Percentiles rank a stretch among this genome's conserved stretches.
These are phyloP conservation scores for Euplexia lucipara DNA, from an alignment of 2,888 invertebrate species.

Conservation along the genomic window DNA sequence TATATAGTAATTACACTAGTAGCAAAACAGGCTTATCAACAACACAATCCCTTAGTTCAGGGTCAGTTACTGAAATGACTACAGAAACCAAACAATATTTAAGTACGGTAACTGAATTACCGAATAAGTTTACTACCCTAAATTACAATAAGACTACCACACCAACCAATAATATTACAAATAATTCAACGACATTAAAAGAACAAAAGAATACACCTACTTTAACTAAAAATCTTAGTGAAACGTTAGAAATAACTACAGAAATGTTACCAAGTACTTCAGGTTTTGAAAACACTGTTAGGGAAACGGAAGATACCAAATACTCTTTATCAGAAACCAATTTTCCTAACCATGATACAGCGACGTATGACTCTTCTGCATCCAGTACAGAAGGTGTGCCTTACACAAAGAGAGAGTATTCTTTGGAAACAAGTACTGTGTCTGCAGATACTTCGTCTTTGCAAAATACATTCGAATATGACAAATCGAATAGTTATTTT, in stretches of 20 bases:
- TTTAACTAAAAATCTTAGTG: background rate
- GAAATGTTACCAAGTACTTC: conserved; percentile 3
- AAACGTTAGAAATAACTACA: conserved; percentile 12
- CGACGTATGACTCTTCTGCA: background rate
- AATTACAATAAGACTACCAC: conserved; percentile 7
- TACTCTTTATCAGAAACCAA: conserved; percentile 7
- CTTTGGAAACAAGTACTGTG: conserved; percentile 18
- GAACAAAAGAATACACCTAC: conserved; percentile 3
- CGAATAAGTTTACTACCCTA: conserved; percentile 8
- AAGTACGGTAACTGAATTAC: conserved; percentile 14
- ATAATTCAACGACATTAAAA: conserved; percentile 6
- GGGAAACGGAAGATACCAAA: conserved; percentile 7
- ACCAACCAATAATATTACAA: background rate
- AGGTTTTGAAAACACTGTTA: conserved; percentile 14
- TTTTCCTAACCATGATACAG: background rate
- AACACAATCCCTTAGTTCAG: background rate
- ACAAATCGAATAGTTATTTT: conserved; percentile 10
- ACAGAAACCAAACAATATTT: conserved; percentile 29
- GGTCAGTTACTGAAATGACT: conserved; percentile 8
- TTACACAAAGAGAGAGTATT: conserved; percentile 14
- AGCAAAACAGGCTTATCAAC: background rate
- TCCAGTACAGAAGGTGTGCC: conserved; percentile 1
- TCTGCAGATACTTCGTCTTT: conserved; percentile 11
- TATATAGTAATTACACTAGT: conserved; percentile 3
- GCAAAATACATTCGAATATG: conserved; percentile 9